Percentiles rank a stretch among this genome's conserved stretches.
Evolutionary conservation across 2,888 invertebrate genomes (phyloP).

Genomic region (Perdita meconis): DNA sequence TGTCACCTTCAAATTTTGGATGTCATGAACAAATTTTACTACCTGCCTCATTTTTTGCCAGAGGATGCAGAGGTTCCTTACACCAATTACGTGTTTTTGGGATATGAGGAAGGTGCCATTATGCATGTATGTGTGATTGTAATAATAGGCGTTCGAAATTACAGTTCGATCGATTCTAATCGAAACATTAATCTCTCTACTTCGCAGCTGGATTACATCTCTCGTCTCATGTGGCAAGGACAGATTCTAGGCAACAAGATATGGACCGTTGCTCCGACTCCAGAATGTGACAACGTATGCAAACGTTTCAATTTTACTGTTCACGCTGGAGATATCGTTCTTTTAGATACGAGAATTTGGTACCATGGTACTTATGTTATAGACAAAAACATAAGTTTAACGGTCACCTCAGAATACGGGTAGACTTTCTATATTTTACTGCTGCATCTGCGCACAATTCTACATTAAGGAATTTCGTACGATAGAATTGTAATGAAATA

Average conservation of each 20-base stretch:
- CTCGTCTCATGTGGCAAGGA: slow-evolving; percentile 97
- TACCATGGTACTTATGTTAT: slow-evolving; percentile 94
- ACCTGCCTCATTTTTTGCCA: slow-evolving; percentile 93
- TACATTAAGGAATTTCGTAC: slow-evolving; percentile 17
- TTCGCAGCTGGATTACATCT: slow-evolving; percentile 94
- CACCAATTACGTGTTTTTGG: slow-evolving; percentile 96
- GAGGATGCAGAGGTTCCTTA: slow-evolving; percentile 94
- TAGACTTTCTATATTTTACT: slow-evolving; percentile 79
- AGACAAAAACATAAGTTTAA: slow-evolving; percentile 92
- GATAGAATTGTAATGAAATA: slow-evolving; percentile 30
- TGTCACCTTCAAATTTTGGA: slow-evolving; percentile 92
- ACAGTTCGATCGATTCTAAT: background rate
- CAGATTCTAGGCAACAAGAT: slow-evolving; percentile 94
- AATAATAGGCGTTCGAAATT: background rate
- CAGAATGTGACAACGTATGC: slow-evolving; percentile 93
- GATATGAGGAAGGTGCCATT: slow-evolving; percentile 94
- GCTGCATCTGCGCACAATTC: slow-evolving; percentile 32
- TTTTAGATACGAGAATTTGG: slow-evolving; percentile 96
- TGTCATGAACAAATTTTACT: slow-evolving; percentile 91
- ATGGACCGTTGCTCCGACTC: slow-evolving; percentile 93
- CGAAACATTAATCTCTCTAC: no score
- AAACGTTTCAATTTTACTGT: slow-evolving; percentile 90
- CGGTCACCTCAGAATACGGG: slow-evolving; percentile 96
- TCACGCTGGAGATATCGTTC: slow-evolving; percentile 94
- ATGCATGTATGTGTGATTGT: slow-evolving; percentile 90